Conservation (phyloP, 1,140 invertebrate genomes). For the Tyrophagus putrescentiae region DNA sequence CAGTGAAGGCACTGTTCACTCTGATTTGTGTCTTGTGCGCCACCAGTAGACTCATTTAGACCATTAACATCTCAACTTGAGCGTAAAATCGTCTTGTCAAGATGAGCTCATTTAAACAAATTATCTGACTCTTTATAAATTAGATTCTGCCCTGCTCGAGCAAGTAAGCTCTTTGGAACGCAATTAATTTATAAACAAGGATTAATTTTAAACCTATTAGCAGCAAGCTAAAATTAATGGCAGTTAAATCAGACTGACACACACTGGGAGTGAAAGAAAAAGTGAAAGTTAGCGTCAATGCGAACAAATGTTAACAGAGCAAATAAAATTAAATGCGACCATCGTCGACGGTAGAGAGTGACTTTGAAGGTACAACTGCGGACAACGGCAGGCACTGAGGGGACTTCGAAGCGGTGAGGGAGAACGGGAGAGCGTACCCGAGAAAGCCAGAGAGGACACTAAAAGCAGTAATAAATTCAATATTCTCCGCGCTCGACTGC, state of each 20-base stretch:
- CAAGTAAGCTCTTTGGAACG: not conserved
- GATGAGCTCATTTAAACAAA: conserved; percentile 10
- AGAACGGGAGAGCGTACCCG: no score
- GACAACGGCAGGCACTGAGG: no score
- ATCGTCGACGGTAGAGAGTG: not conserved
- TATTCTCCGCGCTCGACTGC: no score
- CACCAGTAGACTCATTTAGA: not conserved
- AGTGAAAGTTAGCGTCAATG: no score
- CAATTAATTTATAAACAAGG: conserved; percentile 16
- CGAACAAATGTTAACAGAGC: not conserved
- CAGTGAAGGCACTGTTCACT: not conserved
- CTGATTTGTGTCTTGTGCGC: not conserved
- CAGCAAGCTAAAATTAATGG: conserved; percentile 9
- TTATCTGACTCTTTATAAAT: conserved; percentile 9
- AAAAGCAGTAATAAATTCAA: no score
- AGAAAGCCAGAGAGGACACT: no score
- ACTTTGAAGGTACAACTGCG: no score
- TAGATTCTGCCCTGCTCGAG: not conserved
- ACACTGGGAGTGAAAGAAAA: not conserved
- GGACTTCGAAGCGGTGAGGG: no score
- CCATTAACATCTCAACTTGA: conserved; percentile 4
- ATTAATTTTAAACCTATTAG: conserved; percentile 16
- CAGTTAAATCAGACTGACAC: conserved; percentile 11
- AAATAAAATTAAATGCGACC: not conserved
- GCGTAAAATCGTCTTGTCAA: conserved; percentile 15